Conservation (phyloP, 1,140 invertebrate genomes). For the Drosophila eugracilis region DNA sequence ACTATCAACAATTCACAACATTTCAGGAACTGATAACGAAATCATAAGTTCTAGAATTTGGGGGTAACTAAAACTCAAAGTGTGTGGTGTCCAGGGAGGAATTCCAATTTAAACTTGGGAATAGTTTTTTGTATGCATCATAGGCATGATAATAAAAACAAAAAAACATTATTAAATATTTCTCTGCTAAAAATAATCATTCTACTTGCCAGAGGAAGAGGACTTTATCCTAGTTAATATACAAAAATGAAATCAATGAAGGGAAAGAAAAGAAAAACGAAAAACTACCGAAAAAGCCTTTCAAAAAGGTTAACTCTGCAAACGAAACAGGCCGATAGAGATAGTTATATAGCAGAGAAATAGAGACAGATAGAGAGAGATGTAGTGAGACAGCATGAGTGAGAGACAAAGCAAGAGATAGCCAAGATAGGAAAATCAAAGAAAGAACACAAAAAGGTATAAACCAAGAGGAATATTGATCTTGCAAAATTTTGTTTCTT, state of each 20-base stretch:
- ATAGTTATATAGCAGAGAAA: constrained; percentile 10
- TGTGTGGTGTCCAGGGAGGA: background rate
- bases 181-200: constrained; percentile 5
- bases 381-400: constrained; percentile 48
- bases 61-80: background rate
- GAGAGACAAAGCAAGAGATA: constrained; percentile 52
- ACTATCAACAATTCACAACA: constrained; percentile 46
- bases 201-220: background rate
- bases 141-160: background rate
- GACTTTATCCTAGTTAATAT: background rate
- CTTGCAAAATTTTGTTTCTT: constrained; percentile 48
- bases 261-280: background rate
- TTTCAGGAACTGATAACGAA: constrained; percentile 4
- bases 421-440: constrained; percentile 46
- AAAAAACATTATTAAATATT: no score
- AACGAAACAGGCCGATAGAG: constrained; percentile 9
- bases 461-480: constrained; percentile 36
- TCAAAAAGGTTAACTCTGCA: background rate
- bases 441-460: constrained; percentile 36
- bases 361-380: constrained; percentile 13
- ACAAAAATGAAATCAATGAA: background rate
- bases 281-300: constrained; percentile 4
- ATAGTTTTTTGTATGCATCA: background rate
- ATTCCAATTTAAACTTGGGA: background rate
- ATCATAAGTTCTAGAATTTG: background rate